Base-by-base conservation (phyloP, 2,113 vertebrate genomes). In the Phrynosoma platyrhinos region DNA sequence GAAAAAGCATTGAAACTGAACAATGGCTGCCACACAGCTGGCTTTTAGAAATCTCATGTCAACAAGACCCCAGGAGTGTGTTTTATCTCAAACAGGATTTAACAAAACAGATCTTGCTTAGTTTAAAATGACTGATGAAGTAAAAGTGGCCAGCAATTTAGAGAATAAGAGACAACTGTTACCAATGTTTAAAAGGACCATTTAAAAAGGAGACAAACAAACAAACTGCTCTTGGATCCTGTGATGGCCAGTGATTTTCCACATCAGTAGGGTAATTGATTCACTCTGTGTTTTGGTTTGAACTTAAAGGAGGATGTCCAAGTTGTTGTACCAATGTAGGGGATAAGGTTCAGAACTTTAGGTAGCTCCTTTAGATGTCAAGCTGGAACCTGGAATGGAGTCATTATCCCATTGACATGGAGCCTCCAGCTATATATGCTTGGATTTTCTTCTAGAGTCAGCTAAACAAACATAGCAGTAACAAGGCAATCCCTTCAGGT, bases 21-120 rank as follows among this genome's bases (percentile, higher is more conserved):
- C 96, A 97, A 96, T 95, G 87, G 87, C 47, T 77, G 81, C 75
- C 42, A n/a, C 86, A 90, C 96, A 97, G 95, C 94, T 96, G 96
- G 27, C 58, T 94, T 94, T 92, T 90, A 55, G 80, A 84, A 87
- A 52, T 91, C 92, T 92, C 90, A 94, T 95, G 94, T 95, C 94
- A 96, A 87, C 90, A 87, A 36, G 69, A 58, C 75, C 90, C 84
- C 92, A 88, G 62, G n/a, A 76, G 30, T 94, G 42, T 40, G 23
- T 96, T 95, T 95, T 92, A 93, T 93, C 90, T 93, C 88, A 87
- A 90, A 85, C 87, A 87, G 91, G 89, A 93, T 87, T 90, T 93
- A 91, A 87, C 79, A 92, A 95, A 94, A 90, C 83, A 55, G 83
- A 90, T 83, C 88, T 16, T 85, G 40, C 13, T 86, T 92, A 71